Conservation (phyloP, 2,888 invertebrate genomes). For the Disparrhopalites patrizii region DNA sequence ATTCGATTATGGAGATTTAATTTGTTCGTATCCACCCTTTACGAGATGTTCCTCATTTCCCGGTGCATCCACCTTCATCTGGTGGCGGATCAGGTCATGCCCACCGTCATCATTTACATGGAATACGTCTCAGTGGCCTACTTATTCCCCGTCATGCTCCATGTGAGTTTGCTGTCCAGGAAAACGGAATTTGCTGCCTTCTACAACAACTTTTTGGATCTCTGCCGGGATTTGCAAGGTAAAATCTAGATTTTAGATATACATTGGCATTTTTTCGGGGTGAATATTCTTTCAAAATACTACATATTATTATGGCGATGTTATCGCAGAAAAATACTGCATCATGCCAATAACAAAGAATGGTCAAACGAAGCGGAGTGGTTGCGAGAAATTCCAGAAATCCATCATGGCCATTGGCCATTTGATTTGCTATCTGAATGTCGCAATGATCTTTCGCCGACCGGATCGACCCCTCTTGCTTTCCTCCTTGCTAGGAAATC, state of each 20-base stretch:
- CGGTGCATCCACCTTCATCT: neutral
- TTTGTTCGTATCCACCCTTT: neutral
- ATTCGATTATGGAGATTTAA: neutral
- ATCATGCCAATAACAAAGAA: neutral
- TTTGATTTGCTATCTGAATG: neutral
- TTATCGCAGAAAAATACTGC: neutral
- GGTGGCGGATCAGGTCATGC: neutral
- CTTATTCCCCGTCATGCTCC: neutral
- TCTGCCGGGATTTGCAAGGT: neutral
- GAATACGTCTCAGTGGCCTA: neutral
- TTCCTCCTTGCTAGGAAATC: neutral
- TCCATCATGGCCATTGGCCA: neutral
- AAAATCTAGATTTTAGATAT: neutral
- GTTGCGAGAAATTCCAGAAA: conserved; percentile 8
- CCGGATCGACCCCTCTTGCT: neutral
- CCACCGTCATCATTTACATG: neutral
- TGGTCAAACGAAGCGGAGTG: neutral
- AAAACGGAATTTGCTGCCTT: neutral
- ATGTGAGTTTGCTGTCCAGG: neutral
- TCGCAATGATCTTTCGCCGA: neutral
- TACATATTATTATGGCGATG: neutral
- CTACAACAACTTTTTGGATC: neutral
- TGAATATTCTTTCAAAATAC: neutral
- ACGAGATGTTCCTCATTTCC: neutral
- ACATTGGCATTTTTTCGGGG: neutral